These are phyloP conservation scores for Hydrolagus affinis DNA, from an alignment of 2,113 vertebrate genomes.

Conservation along the genomic window DNA sequence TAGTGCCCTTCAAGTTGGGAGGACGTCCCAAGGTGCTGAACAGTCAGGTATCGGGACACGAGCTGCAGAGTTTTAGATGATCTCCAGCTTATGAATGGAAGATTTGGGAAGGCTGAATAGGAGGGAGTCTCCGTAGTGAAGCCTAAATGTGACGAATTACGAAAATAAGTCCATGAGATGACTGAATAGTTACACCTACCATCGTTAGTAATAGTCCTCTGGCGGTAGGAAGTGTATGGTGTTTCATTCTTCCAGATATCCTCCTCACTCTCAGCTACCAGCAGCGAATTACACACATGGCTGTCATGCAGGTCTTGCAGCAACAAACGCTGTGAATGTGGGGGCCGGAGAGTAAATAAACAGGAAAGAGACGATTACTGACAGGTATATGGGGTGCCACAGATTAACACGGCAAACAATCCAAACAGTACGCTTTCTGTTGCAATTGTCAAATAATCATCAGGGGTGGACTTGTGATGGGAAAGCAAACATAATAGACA, in stretches of 20 bases:
- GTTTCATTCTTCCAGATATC: conserved; percentile 96
- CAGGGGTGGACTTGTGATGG: not conserved
- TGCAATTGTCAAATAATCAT: not conserved
- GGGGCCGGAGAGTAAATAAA: not conserved
- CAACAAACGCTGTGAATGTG: conserved; percentile 67
- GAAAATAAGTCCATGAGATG: too few species aligned
- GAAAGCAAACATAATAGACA: not conserved
- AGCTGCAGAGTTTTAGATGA: too few species aligned
- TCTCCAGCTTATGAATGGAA: too few species aligned
- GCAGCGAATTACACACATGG: conserved; percentile 83
- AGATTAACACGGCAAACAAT: not conserved
- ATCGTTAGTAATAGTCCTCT: conserved; percentile 63
- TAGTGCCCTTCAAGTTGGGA: too few species aligned
- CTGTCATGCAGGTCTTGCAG: conserved; percentile 93
- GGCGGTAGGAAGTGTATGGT: conserved; percentile 65
- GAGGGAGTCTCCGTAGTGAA: too few species aligned
- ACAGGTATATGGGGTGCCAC: not conserved
- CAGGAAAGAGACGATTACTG: not conserved
- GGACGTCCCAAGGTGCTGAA: too few species aligned
- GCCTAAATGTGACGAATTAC: too few species aligned
- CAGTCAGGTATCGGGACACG: too few species aligned
- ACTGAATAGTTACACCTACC: conserved; percentile 52
- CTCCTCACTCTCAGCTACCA: conserved; percentile 96
- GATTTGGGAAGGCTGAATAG: too few species aligned
- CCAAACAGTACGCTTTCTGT: not conserved